Evolutionary conservation across 2,797 vertebrate species (phyloP).

Genomic region (Thaleichthys pacificus): DNA sequence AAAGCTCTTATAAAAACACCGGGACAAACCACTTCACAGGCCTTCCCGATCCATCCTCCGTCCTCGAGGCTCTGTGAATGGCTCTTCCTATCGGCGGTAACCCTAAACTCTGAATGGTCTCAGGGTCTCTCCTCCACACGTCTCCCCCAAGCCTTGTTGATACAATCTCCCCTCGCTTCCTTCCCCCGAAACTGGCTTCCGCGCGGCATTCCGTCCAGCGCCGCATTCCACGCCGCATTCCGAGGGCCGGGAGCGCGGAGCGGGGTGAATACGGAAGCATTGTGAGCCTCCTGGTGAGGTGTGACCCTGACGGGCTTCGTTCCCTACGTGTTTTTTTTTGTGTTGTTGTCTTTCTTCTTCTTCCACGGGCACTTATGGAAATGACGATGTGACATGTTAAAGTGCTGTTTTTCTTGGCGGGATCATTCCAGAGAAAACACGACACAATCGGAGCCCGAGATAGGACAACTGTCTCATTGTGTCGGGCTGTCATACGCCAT

Average conservation of each 20-base stretch:
- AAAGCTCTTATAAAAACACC: too few species aligned
- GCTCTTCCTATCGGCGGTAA: constrained; percentile 56
- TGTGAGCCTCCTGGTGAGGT: too few species aligned
- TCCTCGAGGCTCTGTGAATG: constrained; percentile 54
- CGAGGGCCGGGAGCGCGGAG: constrained; percentile 13
- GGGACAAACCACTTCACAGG: too few species aligned
- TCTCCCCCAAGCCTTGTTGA: neutral
- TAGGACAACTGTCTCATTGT: constrained; percentile 65
- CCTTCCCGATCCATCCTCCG: constrained; percentile 13
- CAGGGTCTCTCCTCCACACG: constrained; percentile 11
- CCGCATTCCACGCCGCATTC: constrained; percentile 7
- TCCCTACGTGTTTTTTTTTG: constrained; percentile 41
- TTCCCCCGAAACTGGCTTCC: constrained; percentile 26
- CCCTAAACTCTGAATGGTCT: constrained; percentile 47
- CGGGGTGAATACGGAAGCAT: constrained; percentile 52
- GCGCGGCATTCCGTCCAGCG: constrained; percentile 1
- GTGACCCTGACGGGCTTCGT: constrained; percentile 48
- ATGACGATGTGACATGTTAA: constrained; percentile 75
- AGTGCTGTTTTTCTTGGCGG: constrained; percentile 71
- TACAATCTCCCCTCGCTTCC: constrained; percentile 6
- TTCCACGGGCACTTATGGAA: constrained; percentile 50
- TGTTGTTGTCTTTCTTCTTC: constrained; percentile 29
- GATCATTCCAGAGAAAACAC: constrained; percentile 59
- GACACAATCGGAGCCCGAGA: constrained; percentile 65
- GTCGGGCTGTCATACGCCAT: neutral